These are phyloP conservation scores for Hermaeophaga mercurialis DNA, from an alignment of 2,888 invertebrate genomes.

Conservation along the genomic window DNA sequence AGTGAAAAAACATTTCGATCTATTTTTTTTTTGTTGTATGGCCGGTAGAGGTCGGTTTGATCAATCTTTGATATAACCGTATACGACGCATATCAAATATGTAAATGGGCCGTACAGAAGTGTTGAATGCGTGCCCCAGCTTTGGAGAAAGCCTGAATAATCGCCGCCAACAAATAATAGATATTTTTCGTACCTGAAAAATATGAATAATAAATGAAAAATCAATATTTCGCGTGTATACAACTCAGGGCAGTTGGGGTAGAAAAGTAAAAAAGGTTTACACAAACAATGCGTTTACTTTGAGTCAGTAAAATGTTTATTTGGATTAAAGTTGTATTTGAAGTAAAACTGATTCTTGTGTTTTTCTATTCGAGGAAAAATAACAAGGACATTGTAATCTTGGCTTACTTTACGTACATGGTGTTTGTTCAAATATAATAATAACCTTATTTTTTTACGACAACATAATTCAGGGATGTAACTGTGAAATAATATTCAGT, in stretches of 20 bases:
- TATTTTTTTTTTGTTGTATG: no score
- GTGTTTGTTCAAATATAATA: no score
- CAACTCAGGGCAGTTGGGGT: background rate
- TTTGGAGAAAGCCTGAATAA: conserved; percentile 29
- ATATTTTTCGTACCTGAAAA: conserved; percentile 31
- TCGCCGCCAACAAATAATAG: conserved; percentile 29
- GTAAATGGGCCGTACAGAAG: conserved; percentile 26
- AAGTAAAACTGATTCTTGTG: conserved; percentile 5
- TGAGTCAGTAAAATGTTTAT: conserved; percentile 7
- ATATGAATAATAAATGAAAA: conserved; percentile 32
- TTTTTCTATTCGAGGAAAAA: no score
- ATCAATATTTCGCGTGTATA: conserved; percentile 22
- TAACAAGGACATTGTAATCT: no score
- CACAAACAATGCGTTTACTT: conserved; percentile 10
- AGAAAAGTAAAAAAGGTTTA: conserved; percentile 9
- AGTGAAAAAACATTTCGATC: no score
- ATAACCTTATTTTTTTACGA: no score
- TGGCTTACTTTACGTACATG: no score
- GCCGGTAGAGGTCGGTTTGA: background rate
- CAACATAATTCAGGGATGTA: no score
- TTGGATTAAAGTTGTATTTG: conserved; percentile 8
- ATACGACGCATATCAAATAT: conserved; percentile 28
- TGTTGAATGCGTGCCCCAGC: conserved; percentile 27
- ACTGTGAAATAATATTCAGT: no score
- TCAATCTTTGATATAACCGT: background rate